Evolutionary conservation across 2,797 vertebrate genomes (phyloP), one percentile per base, ranked within the genome.

Genomic region (Gobionotothen gibberifrons): DNA sequence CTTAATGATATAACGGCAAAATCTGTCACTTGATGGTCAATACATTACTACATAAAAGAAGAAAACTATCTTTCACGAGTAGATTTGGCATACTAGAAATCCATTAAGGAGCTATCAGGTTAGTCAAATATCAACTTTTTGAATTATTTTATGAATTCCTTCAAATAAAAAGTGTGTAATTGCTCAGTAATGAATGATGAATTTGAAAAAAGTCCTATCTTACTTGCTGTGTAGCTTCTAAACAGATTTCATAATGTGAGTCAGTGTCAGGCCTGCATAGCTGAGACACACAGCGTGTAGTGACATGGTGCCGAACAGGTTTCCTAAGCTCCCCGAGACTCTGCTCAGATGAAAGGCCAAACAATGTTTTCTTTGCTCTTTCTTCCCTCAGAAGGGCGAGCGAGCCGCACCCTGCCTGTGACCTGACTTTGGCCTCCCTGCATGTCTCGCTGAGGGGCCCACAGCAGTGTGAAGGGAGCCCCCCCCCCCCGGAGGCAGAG

Each of bases 381-480:
- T 90, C 81, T 87, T 79, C 57, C 22, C 68, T 81, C 48, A 3
- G 74, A 46, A 64, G 85, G 60, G 65, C 17, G 71, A 83, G 61
- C 6, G 2, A 84, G 83, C 89, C 87, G 61, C 92, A 77, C 93
- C 93, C 93, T 85, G 85, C 88, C 69, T 74, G 44, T 92, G 93
- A 94, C 92, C 92, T 85, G 82, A 81, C 89, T 79, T 72, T 93
- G 89, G 88, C 92, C 92, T 93, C 69, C 49, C 65, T 49, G 78
- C 72, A 69, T 59, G 86, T 79, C 78, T 83, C 69, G 42, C 77
- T 40, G 5, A 74, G 81, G 84, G 87, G 79, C 83, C 86, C 67
- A 4, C 55, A 59, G 64, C 62, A 72, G 81, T 75, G 83, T 72
- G 90, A 83, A 84, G 87, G 92, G 89, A 84, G 90, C 81, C 61